Evolutionary conservation across 2,888 invertebrate genomes (phyloP).

Genomic region (Aphidius colemani): DNA sequence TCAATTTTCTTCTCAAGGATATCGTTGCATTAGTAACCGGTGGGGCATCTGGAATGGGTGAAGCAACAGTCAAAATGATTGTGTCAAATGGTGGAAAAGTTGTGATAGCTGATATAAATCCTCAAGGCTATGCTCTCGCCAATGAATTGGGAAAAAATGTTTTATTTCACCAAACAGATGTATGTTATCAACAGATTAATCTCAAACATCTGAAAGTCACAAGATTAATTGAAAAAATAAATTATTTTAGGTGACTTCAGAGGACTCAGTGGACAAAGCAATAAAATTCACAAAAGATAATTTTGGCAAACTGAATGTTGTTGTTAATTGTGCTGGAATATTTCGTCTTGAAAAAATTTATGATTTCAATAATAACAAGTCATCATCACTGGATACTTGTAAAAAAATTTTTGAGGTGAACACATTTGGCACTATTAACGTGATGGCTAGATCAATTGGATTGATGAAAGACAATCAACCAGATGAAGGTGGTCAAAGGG

Average conservation of each 20-base stretch:
- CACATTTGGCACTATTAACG: constrained; percentile 42
- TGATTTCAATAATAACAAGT: constrained; percentile 37
- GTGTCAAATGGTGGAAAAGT: constrained; percentile 40
- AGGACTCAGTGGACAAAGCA: constrained; percentile 39
- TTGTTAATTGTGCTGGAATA: constrained; percentile 39
- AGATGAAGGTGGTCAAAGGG: constrained; percentile 38
- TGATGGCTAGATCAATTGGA: constrained; percentile 34
- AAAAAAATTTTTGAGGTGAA: constrained; percentile 38
- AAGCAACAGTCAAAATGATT: constrained; percentile 40
- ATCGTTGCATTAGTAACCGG: constrained; percentile 42
- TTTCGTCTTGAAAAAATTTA: constrained; percentile 29
- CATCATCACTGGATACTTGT: constrained; percentile 37
- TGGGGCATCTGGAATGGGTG: constrained; percentile 44
- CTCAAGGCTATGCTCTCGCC: too few relatives aligned
- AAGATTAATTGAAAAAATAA: neutral
- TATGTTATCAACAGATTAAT: neutral
- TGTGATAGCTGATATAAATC: constrained; percentile 36
- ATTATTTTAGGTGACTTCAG: constrained; percentile 36
- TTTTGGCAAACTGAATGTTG: constrained; percentile 40
- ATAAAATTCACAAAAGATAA: constrained; percentile 35
- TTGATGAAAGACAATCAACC: constrained; percentile 39
- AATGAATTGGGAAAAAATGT: too few relatives aligned
- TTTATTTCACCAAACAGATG: constrained; percentile 13
- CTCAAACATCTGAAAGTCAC: neutral
- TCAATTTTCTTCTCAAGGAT: constrained; percentile 31